Evolutionary conservation across 1,140 invertebrate species (phyloP).

Genomic region (Heliconius nattereri): DNA sequence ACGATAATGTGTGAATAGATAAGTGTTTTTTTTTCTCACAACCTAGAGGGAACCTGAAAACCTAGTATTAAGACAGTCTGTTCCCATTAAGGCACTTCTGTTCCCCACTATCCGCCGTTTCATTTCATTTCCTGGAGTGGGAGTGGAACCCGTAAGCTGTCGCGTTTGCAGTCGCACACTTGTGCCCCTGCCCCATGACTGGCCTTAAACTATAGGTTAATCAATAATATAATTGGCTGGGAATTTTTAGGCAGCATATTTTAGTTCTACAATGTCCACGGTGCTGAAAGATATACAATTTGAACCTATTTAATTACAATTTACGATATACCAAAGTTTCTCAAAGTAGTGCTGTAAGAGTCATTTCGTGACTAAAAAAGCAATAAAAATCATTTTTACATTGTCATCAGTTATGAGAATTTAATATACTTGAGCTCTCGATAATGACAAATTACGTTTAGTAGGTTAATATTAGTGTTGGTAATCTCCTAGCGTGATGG

Average conservation of each 20-base stretch:
- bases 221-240: background rate
- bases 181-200: too few species aligned
- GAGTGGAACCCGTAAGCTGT: too few species aligned
- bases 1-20: slow-evolving; percentile 34
- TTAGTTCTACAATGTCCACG: background rate
- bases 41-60: too few species aligned
- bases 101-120: too few species aligned
- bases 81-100: too few species aligned
- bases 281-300: background rate
- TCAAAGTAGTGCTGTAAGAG: background rate
- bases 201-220: background rate
- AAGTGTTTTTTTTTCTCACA: background rate
- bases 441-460: slow-evolving; percentile 32
- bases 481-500: slow-evolving; percentile 36
- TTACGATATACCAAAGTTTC: background rate
- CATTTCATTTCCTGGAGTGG: too few species aligned
- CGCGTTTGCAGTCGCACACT: too few species aligned
- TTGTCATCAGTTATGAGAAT: background rate
- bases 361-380: background rate
- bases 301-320: background rate
- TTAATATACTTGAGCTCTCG: slow-evolving; percentile 32
- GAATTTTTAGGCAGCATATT: background rate
- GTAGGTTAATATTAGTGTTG: slow-evolving; percentile 37
- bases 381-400: background rate
- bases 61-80: too few species aligned